Evolutionary conservation across 2,797 vertebrate genomes (phyloP).

Genomic region (Percopsis omiscomaycus): DNA sequence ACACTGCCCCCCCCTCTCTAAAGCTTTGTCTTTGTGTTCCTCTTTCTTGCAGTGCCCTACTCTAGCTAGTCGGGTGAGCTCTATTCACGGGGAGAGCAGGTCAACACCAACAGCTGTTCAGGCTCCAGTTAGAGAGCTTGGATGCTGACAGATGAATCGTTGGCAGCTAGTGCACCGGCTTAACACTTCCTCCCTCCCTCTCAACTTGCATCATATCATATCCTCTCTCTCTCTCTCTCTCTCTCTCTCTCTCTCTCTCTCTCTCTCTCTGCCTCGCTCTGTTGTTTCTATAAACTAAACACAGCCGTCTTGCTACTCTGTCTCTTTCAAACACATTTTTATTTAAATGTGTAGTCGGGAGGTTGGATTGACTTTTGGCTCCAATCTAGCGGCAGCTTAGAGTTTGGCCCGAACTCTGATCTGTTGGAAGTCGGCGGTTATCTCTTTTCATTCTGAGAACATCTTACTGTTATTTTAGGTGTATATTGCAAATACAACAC

Average conservation of each 20-base stretch:
- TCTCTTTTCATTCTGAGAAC: slow-evolving; percentile 9
- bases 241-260: slow-evolving; percentile 9
- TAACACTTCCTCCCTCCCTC: not conserved
- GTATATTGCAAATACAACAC: not conserved
- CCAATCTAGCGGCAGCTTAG: slow-evolving; percentile 5
- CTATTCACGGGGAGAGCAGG: slow-evolving; percentile 19
- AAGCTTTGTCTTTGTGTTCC: not conserved
- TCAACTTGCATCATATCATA: slow-evolving; percentile 9
- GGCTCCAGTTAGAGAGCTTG: slow-evolving; percentile 45
- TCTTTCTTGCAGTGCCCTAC: not conserved
- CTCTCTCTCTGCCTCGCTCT: slow-evolving; percentile 6
- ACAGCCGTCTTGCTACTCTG: not conserved
- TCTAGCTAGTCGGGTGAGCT: slow-evolving; percentile 3
- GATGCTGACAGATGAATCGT: slow-evolving; percentile 26
- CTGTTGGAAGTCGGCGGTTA: slow-evolving; percentile 21
- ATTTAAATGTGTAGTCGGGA: slow-evolving; percentile 19
- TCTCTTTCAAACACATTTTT: not conserved
- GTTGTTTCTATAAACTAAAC: not conserved
- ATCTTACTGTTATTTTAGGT: not conserved
- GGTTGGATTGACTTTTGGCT: slow-evolving; percentile 16
- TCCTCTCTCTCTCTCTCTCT: not conserved
- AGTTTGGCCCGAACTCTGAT: slow-evolving; percentile 30
- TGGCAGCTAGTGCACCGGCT: slow-evolving; percentile 13
- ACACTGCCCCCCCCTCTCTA: not conserved
- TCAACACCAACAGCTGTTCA: slow-evolving; percentile 60